Percentiles rank a stretch among this genome's conserved stretches.
These are phyloP conservation scores for Dasysyrphus tricinctus DNA, from an alignment of 2,888 invertebrate species.

Conservation along the genomic window DNA sequence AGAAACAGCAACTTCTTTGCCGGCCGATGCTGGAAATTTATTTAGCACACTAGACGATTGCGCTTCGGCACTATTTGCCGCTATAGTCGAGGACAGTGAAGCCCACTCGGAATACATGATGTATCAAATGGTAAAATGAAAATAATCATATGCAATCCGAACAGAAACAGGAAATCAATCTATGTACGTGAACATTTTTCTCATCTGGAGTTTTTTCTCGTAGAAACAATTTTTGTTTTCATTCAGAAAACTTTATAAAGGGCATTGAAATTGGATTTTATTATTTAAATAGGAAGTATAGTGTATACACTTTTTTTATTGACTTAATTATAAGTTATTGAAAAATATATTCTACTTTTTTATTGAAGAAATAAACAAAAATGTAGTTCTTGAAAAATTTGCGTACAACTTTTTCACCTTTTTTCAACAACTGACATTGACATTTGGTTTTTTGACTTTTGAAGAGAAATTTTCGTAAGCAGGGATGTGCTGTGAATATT, in stretches of 20 bases:
- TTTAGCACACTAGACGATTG: slow-evolving; percentile 86
- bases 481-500: slow-evolving; percentile 21
- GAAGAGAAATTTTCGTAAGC: background rate
- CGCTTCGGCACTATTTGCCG: slow-evolving; percentile 83
- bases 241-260: background rate
- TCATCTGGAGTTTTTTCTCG: background rate
- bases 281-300: background rate
- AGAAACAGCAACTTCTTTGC: slow-evolving; percentile 86
- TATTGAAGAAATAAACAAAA: slow-evolving; percentile 58
- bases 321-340: background rate
- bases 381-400: slow-evolving; percentile 41
- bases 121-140: background rate
- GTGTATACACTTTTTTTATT: background rate
- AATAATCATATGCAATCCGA: slow-evolving; percentile 5
- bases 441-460: slow-evolving; percentile 16
- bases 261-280: background rate
- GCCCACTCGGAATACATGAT: slow-evolving; percentile 86
- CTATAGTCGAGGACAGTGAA: slow-evolving; percentile 84
- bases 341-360: slow-evolving; percentile 19
- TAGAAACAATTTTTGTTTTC: slow-evolving; percentile 11
- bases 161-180: slow-evolving; percentile 27
- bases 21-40: slow-evolving; percentile 86
- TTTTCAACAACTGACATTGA: slow-evolving; percentile 27
- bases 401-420: slow-evolving; percentile 44
- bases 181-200: slow-evolving; percentile 13